These are phyloP conservation scores for Ptilonorhynchus violaceus DNA, from an alignment of 2,113 vertebrate species.

Conservation along the genomic window DNA sequence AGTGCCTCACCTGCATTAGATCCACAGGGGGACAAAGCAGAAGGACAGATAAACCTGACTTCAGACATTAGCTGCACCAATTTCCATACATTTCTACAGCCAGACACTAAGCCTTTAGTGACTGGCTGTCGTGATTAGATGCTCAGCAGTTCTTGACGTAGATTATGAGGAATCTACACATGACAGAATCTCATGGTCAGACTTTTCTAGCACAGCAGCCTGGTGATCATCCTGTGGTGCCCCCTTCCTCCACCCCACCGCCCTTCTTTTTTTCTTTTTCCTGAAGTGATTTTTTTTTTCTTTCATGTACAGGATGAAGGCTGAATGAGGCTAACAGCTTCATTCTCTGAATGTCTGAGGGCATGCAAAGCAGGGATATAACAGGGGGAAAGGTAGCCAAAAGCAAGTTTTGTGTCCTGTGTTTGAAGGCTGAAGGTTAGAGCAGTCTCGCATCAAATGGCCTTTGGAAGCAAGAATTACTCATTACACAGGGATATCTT, in stretches of 20 bases:
- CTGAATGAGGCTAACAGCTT: background rate
- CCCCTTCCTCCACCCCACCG: no score
- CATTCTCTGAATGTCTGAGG: background rate
- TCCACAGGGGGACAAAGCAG: background rate
- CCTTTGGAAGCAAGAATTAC: conserved; percentile 32
- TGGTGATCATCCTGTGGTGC: background rate
- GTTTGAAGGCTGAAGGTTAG: conserved; percentile 23
- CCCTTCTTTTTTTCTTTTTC: background rate
- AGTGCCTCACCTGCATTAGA: background rate
- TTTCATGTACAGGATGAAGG: background rate
- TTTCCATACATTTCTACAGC: background rate
- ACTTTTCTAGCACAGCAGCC: background rate
- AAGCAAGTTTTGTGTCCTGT: background rate
- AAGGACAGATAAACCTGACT: background rate
- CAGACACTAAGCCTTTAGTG: background rate
- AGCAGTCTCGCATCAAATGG: background rate
- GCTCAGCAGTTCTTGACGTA: background rate
- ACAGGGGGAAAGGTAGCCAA: background rate
- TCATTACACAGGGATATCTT: conserved; percentile 1
- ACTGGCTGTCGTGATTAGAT: background rate
- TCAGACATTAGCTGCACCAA: background rate
- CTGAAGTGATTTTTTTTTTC: background rate
- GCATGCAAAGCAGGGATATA: background rate
- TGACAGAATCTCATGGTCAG: background rate
- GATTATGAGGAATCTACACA: background rate